Conservation (phyloP, 2,113 vertebrate species). For the Myrmecophaga tridactyla region DNA sequence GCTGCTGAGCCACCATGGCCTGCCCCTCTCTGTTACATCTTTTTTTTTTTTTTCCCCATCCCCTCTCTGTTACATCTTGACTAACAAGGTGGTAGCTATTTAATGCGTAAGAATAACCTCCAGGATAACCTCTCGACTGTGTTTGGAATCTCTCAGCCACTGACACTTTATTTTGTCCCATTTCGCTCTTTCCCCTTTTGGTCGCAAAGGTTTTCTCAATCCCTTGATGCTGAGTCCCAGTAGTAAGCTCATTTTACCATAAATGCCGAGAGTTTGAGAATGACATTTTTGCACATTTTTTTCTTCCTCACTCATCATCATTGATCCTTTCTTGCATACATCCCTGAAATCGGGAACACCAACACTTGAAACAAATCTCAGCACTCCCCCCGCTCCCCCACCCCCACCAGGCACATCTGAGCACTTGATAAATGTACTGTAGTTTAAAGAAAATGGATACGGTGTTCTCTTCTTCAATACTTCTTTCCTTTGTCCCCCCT, state of each 20-base stretch:
- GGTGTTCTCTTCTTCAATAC: not conserved
- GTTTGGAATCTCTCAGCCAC: too few relatives aligned
- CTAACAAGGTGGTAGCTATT: too few relatives aligned
- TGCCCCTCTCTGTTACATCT: too few relatives aligned
- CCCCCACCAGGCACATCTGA: not conserved
- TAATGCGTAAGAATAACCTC: too few relatives aligned
- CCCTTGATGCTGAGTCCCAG: too few relatives aligned
- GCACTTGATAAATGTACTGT: not conserved
- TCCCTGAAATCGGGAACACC: not conserved
- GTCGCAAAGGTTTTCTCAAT: too few relatives aligned
- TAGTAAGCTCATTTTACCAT: not conserved
- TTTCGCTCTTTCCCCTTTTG: too few relatives aligned
- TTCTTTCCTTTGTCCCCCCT: not conserved
- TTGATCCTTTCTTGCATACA: not conserved
- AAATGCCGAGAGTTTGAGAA: not conserved
- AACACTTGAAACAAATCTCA: not conserved
- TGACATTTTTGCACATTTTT: not conserved
- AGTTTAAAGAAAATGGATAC: not conserved
- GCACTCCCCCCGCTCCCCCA: accelerated
- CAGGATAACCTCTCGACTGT: too few relatives aligned
- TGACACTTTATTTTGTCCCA: too few relatives aligned
- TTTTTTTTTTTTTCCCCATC: too few relatives aligned
- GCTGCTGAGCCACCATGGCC: too few relatives aligned
- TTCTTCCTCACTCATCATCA: not conserved
- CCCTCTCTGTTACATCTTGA: too few relatives aligned